phyloP scores from a whole-genome alignment of 2,888 invertebrate species.

The Cephus nigrinus region DNA sequence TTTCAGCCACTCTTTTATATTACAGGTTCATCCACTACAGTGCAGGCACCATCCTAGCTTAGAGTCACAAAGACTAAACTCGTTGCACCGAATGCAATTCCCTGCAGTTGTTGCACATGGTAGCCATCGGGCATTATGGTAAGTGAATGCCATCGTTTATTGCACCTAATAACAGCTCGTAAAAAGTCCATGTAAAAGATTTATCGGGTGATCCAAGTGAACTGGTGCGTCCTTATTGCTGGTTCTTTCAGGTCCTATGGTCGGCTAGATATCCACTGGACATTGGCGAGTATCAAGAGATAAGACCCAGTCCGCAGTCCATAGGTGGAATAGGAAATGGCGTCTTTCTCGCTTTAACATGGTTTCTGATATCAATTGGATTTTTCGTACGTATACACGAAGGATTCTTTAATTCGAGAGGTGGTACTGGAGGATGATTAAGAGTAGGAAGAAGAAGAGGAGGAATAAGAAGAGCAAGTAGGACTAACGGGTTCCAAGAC shows the following conservation, averaged over 20 bases:
- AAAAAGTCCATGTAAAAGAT: conserved; percentile 24
- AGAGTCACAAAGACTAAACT: background rate
- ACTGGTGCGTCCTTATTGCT: background rate
- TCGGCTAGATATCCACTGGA: background rate
- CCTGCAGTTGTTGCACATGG: background rate
- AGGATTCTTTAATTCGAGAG: background rate
- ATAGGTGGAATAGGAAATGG: background rate
- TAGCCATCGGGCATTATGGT: conserved; percentile 20
- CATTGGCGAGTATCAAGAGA: background rate
- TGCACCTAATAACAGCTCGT: conserved; percentile 25
- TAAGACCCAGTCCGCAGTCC: background rate
- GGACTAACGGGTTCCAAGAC: conserved; percentile 31
- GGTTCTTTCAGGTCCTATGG: background rate
- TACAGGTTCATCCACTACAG: background rate
- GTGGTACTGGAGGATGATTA: background rate
- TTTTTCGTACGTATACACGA: background rate
- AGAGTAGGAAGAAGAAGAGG: background rate
- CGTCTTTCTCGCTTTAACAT: background rate
- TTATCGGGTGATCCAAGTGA: conserved; percentile 6
- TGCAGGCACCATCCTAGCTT: background rate
- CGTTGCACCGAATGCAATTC: background rate
- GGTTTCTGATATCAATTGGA: background rate
- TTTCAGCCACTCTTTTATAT: background rate
- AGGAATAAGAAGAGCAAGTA: conserved; percentile 1
- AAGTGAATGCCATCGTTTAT: conserved; percentile 31